Evolutionary conservation across 2,888 invertebrate genomes (phyloP), one percentile per base, ranked within the genome.

Genomic region (Orthosia cruda): DNA sequence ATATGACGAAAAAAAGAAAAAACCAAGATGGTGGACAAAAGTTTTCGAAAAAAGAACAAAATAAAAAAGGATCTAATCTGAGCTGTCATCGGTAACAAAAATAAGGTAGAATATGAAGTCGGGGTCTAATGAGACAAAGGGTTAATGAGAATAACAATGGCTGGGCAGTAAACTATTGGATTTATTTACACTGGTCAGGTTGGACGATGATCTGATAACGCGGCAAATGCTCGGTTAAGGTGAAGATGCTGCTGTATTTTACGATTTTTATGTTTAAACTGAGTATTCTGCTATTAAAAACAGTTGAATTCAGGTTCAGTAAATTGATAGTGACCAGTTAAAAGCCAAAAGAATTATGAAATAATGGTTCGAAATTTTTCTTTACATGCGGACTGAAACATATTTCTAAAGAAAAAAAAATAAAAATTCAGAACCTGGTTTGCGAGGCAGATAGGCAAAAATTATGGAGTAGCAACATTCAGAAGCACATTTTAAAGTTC

Each of bases 91-190:
- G 92, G 89, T 90, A 78, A 87, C 88, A 88, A 92, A 93, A 94
- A 95, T 94, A 95, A 93, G 91, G 92, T 92, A 89, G 93, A 93
- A 95, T 95, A 94, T 95, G 95, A 95, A 95, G 93, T 85, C 90
- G 87, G 88, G 92, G 88, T 93, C 94, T 96, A 96, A 96, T 96
- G 96, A 96, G 95, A 96, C 96, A 96, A 96, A 96, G 93, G 93
- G 94, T 95, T 96, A 96, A 96, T 96, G 96, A 96, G 95, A 88
- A 93, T 92, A 95, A 96, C 96, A 96, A 96, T 96, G 93, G 95
- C 83, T 87, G 90, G 87, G 91, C 93, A 93, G 92, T 96, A 96
- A 96, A 96, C 93, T 96, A 94, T 94, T 93, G 95, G 94, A 95
- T 96, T 96, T 96, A 96, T 96, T 93, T 92, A 93, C 93, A 91